A percentile compares a stretch with the other conserved stretches of the same genome.
Conservation (phyloP, 2,797 vertebrate genomes). For the Bovichtus diacanthus region DNA sequence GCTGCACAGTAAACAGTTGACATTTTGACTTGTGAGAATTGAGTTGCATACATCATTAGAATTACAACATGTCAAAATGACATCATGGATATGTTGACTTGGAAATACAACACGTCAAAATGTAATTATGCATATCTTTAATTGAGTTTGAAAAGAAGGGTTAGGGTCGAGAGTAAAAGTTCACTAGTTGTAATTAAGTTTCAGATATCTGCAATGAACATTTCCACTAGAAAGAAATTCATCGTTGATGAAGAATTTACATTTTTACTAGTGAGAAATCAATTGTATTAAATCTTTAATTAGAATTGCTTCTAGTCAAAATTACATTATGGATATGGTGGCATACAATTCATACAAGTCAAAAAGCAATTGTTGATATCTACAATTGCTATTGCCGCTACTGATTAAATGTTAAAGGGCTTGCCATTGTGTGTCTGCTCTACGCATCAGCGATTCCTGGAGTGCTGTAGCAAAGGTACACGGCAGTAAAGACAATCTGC, state of each 20-base stretch:
- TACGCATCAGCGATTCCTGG: constrained; percentile 35
- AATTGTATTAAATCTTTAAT: neutral
- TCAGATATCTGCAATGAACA: neutral
- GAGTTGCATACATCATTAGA: no score
- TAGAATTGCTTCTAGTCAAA: neutral
- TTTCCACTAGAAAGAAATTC: neutral
- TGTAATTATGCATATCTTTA: no score
- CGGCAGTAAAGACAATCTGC: constrained; percentile 55
- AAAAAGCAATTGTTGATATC: neutral
- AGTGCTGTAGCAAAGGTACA: constrained; percentile 43
- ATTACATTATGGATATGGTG: neutral
- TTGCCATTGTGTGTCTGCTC: constrained; percentile 29
- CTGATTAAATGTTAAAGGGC: neutral
- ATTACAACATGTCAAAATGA: no score
- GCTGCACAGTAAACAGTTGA: no score
- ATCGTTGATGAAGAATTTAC: neutral
- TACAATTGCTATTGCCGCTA: neutral
- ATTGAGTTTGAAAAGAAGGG: no score
- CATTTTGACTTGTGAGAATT: neutral
- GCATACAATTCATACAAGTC: neutral
- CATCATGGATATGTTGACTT: no score
- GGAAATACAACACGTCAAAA: no score
- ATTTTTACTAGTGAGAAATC: neutral
- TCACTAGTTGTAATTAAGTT: neutral
- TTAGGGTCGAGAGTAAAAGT: neutral